A percentile compares a stretch with the other conserved stretches of the same genome.
These are phyloP conservation scores for Ophraella communa DNA, from an alignment of 2,888 invertebrate genomes.

Conservation along the genomic window DNA sequence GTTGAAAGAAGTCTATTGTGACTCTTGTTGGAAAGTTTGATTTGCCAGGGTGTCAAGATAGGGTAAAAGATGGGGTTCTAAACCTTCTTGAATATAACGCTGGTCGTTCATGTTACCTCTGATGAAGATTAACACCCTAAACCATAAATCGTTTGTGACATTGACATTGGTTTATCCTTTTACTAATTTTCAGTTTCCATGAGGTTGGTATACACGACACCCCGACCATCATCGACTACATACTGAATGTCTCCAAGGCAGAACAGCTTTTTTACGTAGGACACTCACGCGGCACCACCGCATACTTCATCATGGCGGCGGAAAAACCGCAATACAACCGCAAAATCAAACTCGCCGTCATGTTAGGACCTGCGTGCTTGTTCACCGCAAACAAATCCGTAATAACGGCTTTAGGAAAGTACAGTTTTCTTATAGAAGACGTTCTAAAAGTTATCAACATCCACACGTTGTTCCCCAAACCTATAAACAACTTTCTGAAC, in stretches of 20 bases:
- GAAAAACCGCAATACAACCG: slow-evolving; percentile 69
- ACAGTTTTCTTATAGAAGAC: not conserved
- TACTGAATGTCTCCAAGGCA: slow-evolving; percentile 64
- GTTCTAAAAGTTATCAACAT: not conserved
- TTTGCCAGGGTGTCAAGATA: no score
- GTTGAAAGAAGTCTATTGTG: no score
- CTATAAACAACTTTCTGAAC: slow-evolving; percentile 2
- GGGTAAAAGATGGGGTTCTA: no score
- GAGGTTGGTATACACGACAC: slow-evolving; percentile 80
- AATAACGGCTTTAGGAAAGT: not conserved
- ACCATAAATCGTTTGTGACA: no score
- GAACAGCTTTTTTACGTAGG: slow-evolving; percentile 75
- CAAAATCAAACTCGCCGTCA: slow-evolving; percentile 70
- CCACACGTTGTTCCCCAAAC: slow-evolving; percentile 6
- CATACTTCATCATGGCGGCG: slow-evolving; percentile 70
- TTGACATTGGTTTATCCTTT: no score
- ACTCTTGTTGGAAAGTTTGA: no score
- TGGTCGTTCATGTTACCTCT: no score
- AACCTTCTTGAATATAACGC: no score
- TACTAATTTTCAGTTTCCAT: slow-evolving; percentile 76
- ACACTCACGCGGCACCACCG: slow-evolving; percentile 78
- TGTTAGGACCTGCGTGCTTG: slow-evolving; percentile 67
- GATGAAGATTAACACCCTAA: no score
- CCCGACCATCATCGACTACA: slow-evolving; percentile 79
- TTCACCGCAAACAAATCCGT: not conserved